These are phyloP conservation scores for Zaprionus gabonicus DNA, from an alignment of 1,140 invertebrate genomes.

Conservation along the genomic window DNA sequence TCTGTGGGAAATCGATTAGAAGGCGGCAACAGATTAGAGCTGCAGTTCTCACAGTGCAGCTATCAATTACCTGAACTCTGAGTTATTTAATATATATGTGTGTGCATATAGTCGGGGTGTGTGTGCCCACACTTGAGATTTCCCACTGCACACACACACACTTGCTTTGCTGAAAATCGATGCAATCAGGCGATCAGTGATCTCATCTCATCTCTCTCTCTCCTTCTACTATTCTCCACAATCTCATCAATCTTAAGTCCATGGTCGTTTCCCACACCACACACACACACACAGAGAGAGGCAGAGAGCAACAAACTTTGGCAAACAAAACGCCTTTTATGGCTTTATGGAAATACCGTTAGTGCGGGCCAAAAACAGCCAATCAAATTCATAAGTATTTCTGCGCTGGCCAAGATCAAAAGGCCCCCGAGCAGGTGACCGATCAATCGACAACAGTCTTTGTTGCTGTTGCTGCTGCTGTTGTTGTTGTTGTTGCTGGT, in stretches of 20 bases:
- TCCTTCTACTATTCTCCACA: neutral
- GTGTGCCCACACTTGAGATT: slow-evolving; percentile 8
- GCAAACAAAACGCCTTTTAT: slow-evolving; percentile 67
- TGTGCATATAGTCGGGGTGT: slow-evolving; percentile 2
- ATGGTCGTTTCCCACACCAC: slow-evolving; percentile 45
- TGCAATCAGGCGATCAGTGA: slow-evolving; percentile 46
- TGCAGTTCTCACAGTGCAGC: slow-evolving; percentile 20
- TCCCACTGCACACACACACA: slow-evolving; percentile 22
- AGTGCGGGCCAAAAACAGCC: slow-evolving; percentile 29
- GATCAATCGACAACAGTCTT: slow-evolving; percentile 36
- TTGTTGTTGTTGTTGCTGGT: slow-evolving; percentile 37
- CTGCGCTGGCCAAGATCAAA: slow-evolving; percentile 59
- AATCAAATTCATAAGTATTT: slow-evolving; percentile 45
- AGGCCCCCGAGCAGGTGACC: slow-evolving; percentile 68
- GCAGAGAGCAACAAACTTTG: slow-evolving; percentile 58
- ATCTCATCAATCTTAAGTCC: slow-evolving; percentile 31
- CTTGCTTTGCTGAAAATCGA: slow-evolving; percentile 19
- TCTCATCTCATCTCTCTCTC: slow-evolving; percentile 37
- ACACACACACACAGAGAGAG: neutral
- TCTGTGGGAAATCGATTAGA: slow-evolving; percentile 27
- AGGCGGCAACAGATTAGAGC: neutral
- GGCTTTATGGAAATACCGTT: slow-evolving; percentile 77
- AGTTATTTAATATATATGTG: neutral
- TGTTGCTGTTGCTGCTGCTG: slow-evolving; percentile 37
- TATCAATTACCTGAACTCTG: slow-evolving; percentile 23